These are phyloP conservation scores for Lamprologus speciosus DNA, from an alignment of 2,113 vertebrate genomes.

Conservation along the genomic window DNA sequence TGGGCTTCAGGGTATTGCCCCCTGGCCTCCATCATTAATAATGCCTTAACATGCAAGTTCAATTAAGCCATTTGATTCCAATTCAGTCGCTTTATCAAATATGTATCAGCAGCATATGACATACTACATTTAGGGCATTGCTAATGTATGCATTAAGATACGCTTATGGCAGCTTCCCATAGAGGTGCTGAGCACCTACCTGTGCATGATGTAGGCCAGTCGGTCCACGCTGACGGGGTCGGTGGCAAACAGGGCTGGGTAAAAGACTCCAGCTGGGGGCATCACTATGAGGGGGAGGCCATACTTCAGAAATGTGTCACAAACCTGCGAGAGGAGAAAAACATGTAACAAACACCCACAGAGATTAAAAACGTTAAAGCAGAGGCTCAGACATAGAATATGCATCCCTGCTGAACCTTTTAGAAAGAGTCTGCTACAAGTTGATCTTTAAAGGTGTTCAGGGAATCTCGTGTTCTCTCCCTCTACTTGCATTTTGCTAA, in stretches of 20 bases:
- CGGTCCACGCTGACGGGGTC: conserved; percentile 81
- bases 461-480: neutral
- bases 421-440: neutral
- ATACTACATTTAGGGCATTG: neutral
- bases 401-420: neutral
- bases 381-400: neutral
- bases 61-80: neutral
- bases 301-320: conserved; percentile 82
- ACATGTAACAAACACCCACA: neutral
- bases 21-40: conserved; percentile 23
- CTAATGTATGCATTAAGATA: neutral
- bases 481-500: neutral
- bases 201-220: conserved; percentile 88
- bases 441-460: neutral
- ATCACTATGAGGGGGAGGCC: conserved; percentile 81
- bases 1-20: neutral
- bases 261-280: conserved; percentile 85
- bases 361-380: neutral
- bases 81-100: conserved; percentile 6
- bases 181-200: conserved; percentile 62
- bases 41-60: conserved; percentile 10
- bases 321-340: conserved; percentile 70
- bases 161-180: neutral
- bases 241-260: conserved; percentile 78
- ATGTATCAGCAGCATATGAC: neutral